phyloP scores from a whole-genome alignment of 2,797 vertebrate genomes.

The Heteromormyrus szaboi region DNA sequence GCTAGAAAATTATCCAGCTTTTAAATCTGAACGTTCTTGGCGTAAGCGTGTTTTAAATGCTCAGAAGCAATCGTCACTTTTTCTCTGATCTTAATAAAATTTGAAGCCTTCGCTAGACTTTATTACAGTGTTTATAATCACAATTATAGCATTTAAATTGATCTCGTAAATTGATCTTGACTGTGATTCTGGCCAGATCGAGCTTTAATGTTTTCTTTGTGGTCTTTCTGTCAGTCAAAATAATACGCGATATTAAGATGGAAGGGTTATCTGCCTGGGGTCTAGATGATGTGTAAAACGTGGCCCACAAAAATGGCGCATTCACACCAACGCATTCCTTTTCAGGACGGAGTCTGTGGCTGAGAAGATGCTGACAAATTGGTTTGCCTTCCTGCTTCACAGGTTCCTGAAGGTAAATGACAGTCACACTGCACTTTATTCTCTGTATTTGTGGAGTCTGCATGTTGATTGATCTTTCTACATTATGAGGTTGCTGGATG shows the following conservation, averaged over 20 bases:
- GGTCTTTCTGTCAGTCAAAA: background rate
- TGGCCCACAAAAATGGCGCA: background rate
- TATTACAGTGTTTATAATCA: background rate
- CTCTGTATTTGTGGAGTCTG: background rate
- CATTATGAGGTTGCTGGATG: background rate
- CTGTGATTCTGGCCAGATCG: background rate
- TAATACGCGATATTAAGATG: background rate
- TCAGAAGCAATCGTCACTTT: background rate
- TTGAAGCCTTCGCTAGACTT: background rate
- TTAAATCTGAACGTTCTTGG: slow-evolving; percentile 1
- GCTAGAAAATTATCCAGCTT: background rate
- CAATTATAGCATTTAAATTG: background rate
- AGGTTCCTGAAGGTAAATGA: slow-evolving; percentile 89
- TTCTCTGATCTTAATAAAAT: slow-evolving; percentile 1
- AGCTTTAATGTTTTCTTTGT: background rate
- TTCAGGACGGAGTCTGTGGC: slow-evolving; percentile 90
- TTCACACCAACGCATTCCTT: background rate
- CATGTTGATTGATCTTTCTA: background rate
- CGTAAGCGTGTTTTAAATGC: background rate
- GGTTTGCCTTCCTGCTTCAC: slow-evolving; percentile 93
- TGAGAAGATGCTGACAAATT: slow-evolving; percentile 98
- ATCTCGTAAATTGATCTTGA: background rate
- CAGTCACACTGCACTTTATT: background rate
- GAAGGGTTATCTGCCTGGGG: no score
- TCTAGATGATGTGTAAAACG: background rate